Percentiles rank a stretch among this genome's conserved stretches.
These are phyloP conservation scores for Camponotus pennsylvanicus DNA, from an alignment of 1,140 invertebrate genomes.

Conservation along the genomic window DNA sequence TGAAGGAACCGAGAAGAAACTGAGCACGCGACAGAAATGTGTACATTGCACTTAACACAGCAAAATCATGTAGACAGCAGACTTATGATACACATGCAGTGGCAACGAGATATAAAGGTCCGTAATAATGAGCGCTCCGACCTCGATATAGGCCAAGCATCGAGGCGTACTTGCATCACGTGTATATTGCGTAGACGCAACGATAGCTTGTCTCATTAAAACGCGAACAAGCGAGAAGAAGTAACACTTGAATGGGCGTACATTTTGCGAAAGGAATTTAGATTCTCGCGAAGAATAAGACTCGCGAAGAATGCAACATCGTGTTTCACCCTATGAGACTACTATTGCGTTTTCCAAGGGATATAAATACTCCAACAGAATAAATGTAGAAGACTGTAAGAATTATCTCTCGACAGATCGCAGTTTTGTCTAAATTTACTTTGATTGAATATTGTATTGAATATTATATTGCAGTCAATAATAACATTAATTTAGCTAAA, in stretches of 20 bases:
- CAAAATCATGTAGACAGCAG: constrained; percentile 75
- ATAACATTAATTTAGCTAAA: not conserved
- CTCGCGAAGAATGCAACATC: constrained; percentile 1
- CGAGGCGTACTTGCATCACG: constrained; percentile 66
- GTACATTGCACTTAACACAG: constrained; percentile 75
- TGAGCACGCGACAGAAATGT: constrained; percentile 66
- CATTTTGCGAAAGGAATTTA: constrained; percentile 26
- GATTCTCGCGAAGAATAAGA: constrained; percentile 27
- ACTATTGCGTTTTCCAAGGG: not conserved
- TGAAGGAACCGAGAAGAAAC: constrained; percentile 57
- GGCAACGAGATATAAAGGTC: constrained; percentile 77
- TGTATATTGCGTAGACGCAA: constrained; percentile 75
- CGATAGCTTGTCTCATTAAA: constrained; percentile 65
- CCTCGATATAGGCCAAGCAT: constrained; percentile 82
- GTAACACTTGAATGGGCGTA: constrained; percentile 21
- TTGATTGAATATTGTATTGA: not conserved
- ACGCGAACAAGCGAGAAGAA: constrained; percentile 66
- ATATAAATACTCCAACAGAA: constrained; percentile 7
- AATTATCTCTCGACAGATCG: not conserved
- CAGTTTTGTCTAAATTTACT: not conserved
- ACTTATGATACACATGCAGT: constrained; percentile 23
- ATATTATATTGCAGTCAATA: not conserved
- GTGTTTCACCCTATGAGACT: not conserved
- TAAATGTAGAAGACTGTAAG: not conserved
- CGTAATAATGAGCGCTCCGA: constrained; percentile 81